Evolutionary conservation across 2,113 vertebrate genomes (phyloP), one percentile per base, ranked within the genome.

Genomic region (Puntigrus tetrazona): DNA sequence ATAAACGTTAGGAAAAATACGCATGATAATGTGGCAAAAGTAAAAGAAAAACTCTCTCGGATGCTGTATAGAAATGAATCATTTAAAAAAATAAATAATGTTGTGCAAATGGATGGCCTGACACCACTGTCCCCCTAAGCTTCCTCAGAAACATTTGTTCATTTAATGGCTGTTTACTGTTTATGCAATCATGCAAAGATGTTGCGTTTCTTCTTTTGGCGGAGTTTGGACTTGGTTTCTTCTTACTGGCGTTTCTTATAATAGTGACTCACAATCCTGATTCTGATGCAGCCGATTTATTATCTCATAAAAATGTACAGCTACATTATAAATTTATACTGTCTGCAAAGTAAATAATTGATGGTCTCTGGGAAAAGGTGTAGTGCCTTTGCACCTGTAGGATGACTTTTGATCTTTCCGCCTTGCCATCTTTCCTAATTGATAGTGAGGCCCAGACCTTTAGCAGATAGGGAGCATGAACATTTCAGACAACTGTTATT

Each of bases 271-370:
- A 69, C 41, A 81, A 29, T 82, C 29, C 73, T 75, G 7, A 29
- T 52, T 22, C 79, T 18, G 29, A 34, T 55, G 29, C 65, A 52
- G 45, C 45, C 16, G 18, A 81, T 69, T 69, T 52, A 55, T 55
- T 50, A 38, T 81, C 45, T 70, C 79, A 81, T 20, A 47, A 79
- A 43, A 85, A 72, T 59, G 25, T 59, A 73, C 67, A 61, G 77
- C 77, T 36, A 57, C 52, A 73, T 79, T 80, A 85, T 45, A 45
- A 11, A 85, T 85, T 59, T 70, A 80, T 61, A 79, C 29, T 25
- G 25, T 31, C 50, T 36, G 36, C 45, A 52, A 82, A 36, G 22
- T 80, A 34, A 74, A 85, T 80, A 74, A 85, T 80, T 7, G 11
- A 80, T 80, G 27, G 20, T 25, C 10, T 1, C 63, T 55, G 20